Evolutionary conservation across 2,888 invertebrate genomes (phyloP).

Genomic region (Odontocerum albicorne): DNA sequence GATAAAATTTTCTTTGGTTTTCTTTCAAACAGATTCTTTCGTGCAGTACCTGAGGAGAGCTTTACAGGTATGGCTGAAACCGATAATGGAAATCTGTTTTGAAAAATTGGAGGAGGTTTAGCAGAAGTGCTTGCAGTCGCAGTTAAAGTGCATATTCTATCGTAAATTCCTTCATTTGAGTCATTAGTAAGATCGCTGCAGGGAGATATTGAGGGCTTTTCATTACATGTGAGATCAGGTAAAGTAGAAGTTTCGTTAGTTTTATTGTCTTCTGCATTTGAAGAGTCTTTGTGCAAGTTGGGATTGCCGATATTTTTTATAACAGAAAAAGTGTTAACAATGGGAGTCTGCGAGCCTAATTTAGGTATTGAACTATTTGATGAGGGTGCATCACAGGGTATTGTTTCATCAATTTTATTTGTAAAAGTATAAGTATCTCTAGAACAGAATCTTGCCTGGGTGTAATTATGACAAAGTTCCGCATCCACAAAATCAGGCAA

Average conservation of each 20-base stretch:
- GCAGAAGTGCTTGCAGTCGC: constrained; percentile 10
- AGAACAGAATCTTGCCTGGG: constrained; percentile 38
- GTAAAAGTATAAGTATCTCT: constrained; percentile 37
- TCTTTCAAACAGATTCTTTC: constrained; percentile 48
- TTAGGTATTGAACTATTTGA: too few relatives aligned
- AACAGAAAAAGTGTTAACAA: constrained; percentile 50
- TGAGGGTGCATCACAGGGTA: background rate
- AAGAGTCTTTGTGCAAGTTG: constrained; percentile 35
- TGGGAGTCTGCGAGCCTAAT: background rate
- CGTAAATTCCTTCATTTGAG: constrained; percentile 23
- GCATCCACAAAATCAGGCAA: constrained; percentile 51
- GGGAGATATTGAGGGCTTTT: constrained; percentile 56
- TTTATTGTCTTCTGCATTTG: constrained; percentile 13
- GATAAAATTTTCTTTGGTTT: constrained; percentile 53
- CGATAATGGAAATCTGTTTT: background rate
- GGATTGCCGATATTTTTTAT: constrained; percentile 53
- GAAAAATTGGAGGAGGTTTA: constrained; percentile 3
- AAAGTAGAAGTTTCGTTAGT: constrained; percentile 41
- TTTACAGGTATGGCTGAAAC: background rate
- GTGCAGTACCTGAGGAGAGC: background rate
- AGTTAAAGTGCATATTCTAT: constrained; percentile 9
- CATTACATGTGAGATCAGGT: constrained; percentile 56
- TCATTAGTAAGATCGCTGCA: constrained; percentile 54
- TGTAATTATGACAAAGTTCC: constrained; percentile 31
- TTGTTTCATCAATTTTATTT: background rate